These are phyloP conservation scores for Orestias chungarensis DNA, from an alignment of 2,797 vertebrate species.

Conservation along the genomic window DNA sequence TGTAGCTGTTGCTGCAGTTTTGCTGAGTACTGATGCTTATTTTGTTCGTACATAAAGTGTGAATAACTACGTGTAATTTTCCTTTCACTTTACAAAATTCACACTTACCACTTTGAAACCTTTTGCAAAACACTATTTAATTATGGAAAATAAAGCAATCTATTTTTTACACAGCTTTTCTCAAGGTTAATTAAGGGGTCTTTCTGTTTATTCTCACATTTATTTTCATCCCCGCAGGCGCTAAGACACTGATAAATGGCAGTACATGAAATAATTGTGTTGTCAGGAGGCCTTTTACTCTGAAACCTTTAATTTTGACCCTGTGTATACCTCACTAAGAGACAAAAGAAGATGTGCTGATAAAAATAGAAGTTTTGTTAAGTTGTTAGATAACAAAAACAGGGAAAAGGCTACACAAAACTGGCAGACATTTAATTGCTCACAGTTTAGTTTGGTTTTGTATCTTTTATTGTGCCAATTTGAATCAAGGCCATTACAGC, in stretches of 20 bases:
- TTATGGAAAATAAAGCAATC: not conserved
- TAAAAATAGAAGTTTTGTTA: not conserved
- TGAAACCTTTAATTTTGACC: not conserved
- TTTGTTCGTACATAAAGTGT: not conserved
- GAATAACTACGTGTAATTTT: not conserved
- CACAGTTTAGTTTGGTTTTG: not conserved
- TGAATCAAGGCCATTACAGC: not conserved
- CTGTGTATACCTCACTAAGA: not conserved
- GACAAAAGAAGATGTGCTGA: not conserved
- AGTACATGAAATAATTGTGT: not conserved
- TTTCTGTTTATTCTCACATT: not conserved
- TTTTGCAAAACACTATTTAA: not conserved
- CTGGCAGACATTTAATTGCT: not conserved
- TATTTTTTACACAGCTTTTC: not conserved
- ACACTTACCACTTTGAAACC: not conserved
- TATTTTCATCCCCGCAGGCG: not conserved
- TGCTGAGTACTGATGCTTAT: not conserved
- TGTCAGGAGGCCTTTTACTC: not conserved
- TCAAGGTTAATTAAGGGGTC: not conserved
- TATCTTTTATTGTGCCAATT: not conserved
- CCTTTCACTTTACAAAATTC: not conserved
- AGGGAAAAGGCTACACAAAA: not conserved
- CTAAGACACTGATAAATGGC: not conserved
- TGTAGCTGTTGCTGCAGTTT: not conserved
- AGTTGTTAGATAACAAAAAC: not conserved